Evolutionary conservation across 2,888 invertebrate species (phyloP).

Genomic region (Asteroscopus sphinx): DNA sequence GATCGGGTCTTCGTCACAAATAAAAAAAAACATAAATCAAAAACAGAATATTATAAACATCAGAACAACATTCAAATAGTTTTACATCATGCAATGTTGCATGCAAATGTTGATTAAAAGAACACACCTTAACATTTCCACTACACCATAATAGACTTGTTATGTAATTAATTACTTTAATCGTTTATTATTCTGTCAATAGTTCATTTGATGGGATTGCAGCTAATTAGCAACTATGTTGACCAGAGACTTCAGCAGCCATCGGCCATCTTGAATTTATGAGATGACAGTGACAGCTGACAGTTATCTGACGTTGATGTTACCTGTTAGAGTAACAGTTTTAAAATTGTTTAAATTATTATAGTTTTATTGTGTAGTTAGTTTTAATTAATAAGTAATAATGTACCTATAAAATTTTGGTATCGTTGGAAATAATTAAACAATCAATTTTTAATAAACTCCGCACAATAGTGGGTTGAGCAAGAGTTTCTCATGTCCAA

Average conservation of each 20-base stretch:
- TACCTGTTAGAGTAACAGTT: too few species aligned
- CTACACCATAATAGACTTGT: constrained; percentile 23
- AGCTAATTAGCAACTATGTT: constrained; percentile 25
- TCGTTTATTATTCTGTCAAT: constrained; percentile 28
- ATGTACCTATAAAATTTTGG: too few species aligned
- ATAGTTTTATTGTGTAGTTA: too few species aligned
- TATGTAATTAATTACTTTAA: constrained; percentile 38
- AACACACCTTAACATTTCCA: constrained; percentile 30
- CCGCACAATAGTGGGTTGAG: constrained; percentile 19
- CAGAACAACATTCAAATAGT: constrained; percentile 6
- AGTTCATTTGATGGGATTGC: constrained; percentile 24
- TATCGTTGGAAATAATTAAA: background rate
- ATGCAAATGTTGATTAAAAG: constrained; percentile 36
- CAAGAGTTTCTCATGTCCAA: constrained; percentile 38
- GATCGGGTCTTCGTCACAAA: background rate
- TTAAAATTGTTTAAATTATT: too few species aligned
- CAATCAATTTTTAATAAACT: background rate
- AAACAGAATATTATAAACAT: constrained; percentile 1
- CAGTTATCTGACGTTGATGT: too few species aligned
- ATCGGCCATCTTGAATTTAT: constrained; percentile 18
- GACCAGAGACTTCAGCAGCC: constrained; percentile 4
- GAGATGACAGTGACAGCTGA: constrained; percentile 9
- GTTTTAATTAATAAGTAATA: too few species aligned
- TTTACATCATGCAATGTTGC: constrained; percentile 45
- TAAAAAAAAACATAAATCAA: constrained; percentile 12